Base-by-base conservation (phyloP, 2,888 invertebrate species). In the Cloeon dipterum region DNA sequence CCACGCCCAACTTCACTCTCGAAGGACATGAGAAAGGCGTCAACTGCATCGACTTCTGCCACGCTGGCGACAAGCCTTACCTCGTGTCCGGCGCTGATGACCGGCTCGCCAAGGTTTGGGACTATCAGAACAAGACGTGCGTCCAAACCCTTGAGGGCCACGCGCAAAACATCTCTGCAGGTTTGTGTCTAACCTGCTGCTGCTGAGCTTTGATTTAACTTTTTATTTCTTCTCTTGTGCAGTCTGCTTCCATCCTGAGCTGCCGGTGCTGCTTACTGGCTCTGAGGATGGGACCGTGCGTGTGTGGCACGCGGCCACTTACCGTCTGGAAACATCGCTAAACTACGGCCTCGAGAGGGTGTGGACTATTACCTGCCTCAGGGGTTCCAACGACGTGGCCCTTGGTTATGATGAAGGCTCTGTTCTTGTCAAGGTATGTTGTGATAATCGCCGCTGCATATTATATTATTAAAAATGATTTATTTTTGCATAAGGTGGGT, bases 1-100 rank as follows among this genome's bases (percentile, higher is more conserved):
- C 82, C n/a, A 77, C 78, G 13, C 88, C 96, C 0, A 98, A 98
- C 61, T 98, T 98, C 58, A 96, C 98, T 0, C 60, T 98, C 20
- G 96, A 98, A 52, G 96, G 85, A 0, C 98, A 98, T 51, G 94
- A 94, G 49, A 96, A 96, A 54, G 98, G 98, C 19, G 91, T 96
- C 0, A 99, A 99, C 56, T 96, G 96, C 57, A 89, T 98, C 0
- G 96, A 98, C 57, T 99, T 98, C 53, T 99, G 98, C 54, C 85
- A 93, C 52, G 96, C 93, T 5, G 96, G 94, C 4, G 98, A 99
- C 53, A 99, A 99, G 51, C 98, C 98, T 0, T 99, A 98, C 55
- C 65, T 98, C 37, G 96, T 94, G 51, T 96, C 96, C 36, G 98
- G 98, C 3, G 96, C 96, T 20, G 98, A 99, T 55, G 98, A 99